phyloP scores from a whole-genome alignment of 2,113 vertebrate species.

The Cyprinus carpio region DNA sequence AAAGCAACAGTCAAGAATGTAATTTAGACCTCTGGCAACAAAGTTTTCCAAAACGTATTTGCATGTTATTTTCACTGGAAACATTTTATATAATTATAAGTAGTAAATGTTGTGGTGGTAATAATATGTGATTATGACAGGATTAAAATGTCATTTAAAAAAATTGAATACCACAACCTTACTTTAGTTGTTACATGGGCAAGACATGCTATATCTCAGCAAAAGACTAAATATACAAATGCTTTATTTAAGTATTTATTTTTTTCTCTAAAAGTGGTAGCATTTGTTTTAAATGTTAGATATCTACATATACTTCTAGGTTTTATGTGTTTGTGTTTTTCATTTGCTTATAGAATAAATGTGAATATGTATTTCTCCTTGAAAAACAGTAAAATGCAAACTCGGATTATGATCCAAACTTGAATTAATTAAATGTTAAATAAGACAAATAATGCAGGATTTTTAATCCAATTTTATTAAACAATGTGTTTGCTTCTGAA shows the following conservation, averaged over 20 bases:
- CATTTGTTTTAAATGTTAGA: neutral
- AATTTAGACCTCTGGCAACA: constrained; percentile 17
- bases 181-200: neutral
- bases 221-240: too few relatives aligned
- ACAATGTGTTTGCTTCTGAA: too few relatives aligned
- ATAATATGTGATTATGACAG: neutral
- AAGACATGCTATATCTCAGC: too few relatives aligned
- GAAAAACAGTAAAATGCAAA: too few relatives aligned
- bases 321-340: too few relatives aligned
- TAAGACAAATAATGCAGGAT: too few relatives aligned
- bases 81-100: neutral
- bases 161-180: neutral
- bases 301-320: neutral
- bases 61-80: neutral
- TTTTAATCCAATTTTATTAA: too few relatives aligned
- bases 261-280: neutral
- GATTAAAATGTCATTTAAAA: neutral
- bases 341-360: too few relatives aligned
- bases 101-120: neutral
- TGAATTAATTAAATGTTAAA: too few relatives aligned
- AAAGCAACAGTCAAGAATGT: constrained; percentile 1
- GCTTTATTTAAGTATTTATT: too few relatives aligned
- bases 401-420: too few relatives aligned
- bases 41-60: neutral
- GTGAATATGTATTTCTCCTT: too few relatives aligned